A percentile compares a stretch with the other conserved stretches of the same genome.
phyloP scores from a whole-genome alignment of 2,113 vertebrate species.

The Platysternon megacephalum region DNA sequence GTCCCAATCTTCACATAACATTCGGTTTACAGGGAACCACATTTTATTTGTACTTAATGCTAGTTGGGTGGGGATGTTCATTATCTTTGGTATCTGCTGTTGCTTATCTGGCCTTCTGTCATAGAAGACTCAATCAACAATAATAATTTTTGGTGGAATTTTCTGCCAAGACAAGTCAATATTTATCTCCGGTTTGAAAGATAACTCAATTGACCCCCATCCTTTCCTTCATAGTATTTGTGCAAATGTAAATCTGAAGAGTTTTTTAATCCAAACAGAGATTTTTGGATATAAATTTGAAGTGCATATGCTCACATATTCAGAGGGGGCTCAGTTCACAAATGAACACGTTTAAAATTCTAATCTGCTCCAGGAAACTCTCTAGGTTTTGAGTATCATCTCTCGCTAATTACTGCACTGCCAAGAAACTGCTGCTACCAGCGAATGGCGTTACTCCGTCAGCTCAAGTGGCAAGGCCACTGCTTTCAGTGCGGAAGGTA shows the following conservation, averaged over 20 bases:
- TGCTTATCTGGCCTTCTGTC: conserved; percentile 71
- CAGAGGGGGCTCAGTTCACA: background rate
- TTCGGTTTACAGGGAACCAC: conserved; percentile 76
- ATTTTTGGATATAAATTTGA: conserved; percentile 45
- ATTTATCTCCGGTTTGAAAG: conserved; percentile 68
- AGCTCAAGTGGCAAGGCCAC: accelerated
- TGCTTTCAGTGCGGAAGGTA: background rate
- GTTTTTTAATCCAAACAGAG: conserved; percentile 48
- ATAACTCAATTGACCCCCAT: conserved; percentile 59
- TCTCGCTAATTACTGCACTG: background rate
- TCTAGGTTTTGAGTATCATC: background rate
- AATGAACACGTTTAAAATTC: background rate
- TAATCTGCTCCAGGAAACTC: accelerated
- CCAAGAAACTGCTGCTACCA: background rate
- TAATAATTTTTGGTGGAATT: conserved; percentile 68
- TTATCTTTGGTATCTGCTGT: conserved; percentile 69
- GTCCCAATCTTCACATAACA: conserved; percentile 70
- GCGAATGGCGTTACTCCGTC: accelerated
- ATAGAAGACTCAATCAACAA: conserved; percentile 68
- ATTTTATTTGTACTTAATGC: conserved; percentile 78
- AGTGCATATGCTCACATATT: accelerated
- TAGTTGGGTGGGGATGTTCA: conserved; percentile 63
- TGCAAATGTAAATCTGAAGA: conserved; percentile 59
- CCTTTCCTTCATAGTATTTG: conserved; percentile 48
- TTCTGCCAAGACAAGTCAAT: conserved; percentile 69